Evolutionary conservation across 2,797 vertebrate species (phyloP).

Genomic region (Champsocephalus gunnari): DNA sequence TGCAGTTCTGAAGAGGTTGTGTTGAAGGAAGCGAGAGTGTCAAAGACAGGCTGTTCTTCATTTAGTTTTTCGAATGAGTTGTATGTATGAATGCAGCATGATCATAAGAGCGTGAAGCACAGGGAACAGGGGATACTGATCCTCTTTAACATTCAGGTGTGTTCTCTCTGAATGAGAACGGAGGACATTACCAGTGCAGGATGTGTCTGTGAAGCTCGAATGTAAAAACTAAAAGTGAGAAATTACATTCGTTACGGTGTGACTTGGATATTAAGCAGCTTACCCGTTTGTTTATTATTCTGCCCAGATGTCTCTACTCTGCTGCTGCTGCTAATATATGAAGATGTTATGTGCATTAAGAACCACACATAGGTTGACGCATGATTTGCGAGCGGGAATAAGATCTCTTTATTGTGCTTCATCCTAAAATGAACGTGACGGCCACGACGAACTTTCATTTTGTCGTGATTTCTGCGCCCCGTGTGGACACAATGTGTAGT

Average conservation of each 20-base stretch:
- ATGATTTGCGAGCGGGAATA: background rate
- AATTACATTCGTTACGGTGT: background rate
- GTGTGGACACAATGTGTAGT: too few species aligned
- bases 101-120: too few species aligned
- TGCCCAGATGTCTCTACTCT: slow-evolving; percentile 2
- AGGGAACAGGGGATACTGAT: too few species aligned
- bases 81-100: too few species aligned
- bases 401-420: background rate
- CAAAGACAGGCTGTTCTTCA: too few species aligned
- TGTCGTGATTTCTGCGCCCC: too few species aligned
- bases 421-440: slow-evolving; percentile 23
- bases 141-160: background rate
- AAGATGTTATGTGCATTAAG: background rate
- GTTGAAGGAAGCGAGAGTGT: too few species aligned
- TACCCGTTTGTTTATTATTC: background rate
- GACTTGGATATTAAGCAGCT: background rate
- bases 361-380: slow-evolving; percentile 9
- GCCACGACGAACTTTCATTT: background rate
- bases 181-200: slow-evolving; percentile 6
- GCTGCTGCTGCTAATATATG: slow-evolving; percentile 1
- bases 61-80: too few species aligned
- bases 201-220: slow-evolving; percentile 7
- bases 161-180: slow-evolving; percentile 16
- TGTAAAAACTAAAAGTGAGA: background rate
- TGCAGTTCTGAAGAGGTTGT: too few species aligned